Conservation (phyloP, 2,888 invertebrate species). For the Stenichneumon culpator region DNA sequence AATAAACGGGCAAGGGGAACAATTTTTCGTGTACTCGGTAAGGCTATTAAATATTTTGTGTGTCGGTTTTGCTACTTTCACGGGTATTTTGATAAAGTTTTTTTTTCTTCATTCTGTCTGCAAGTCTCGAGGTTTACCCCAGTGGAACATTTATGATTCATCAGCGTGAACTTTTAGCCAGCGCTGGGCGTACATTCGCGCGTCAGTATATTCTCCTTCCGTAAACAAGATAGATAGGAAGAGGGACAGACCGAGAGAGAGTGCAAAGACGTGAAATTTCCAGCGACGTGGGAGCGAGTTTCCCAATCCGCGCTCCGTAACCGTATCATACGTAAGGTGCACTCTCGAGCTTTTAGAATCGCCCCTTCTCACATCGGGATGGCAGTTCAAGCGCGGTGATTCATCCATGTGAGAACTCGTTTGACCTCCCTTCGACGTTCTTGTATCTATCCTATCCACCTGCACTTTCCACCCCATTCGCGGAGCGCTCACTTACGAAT, state of each 20-base stretch:
- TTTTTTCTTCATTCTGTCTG: conserved; percentile 3
- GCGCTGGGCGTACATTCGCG: not conserved
- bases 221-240: not conserved
- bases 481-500: conserved; percentile 4
- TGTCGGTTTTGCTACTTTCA: not conserved
- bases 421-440: not conserved
- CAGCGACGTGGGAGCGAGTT: not conserved
- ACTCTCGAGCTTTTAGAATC: conserved; percentile 9
- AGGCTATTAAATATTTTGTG: conserved; percentile 12
- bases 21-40: not conserved
- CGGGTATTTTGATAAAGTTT: not conserved
- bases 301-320: not conserved
- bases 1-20: not conserved
- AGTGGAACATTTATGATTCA: conserved; percentile 36
- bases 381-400: conserved; percentile 3
- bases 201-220: conserved; percentile 3
- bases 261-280: not conserved
- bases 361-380: not conserved
- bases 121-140: not conserved
- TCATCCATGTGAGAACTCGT: conserved; percentile 31
- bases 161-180: conserved; percentile 12
- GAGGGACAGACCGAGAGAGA: not conserved
- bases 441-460: conserved; percentile 22
- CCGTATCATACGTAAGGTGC: not conserved
- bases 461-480: conserved; percentile 18